Percentiles rank a stretch among this genome's conserved stretches.
phyloP scores from a whole-genome alignment of 1,140 invertebrate genomes.

The Drosophila lowei region DNA sequence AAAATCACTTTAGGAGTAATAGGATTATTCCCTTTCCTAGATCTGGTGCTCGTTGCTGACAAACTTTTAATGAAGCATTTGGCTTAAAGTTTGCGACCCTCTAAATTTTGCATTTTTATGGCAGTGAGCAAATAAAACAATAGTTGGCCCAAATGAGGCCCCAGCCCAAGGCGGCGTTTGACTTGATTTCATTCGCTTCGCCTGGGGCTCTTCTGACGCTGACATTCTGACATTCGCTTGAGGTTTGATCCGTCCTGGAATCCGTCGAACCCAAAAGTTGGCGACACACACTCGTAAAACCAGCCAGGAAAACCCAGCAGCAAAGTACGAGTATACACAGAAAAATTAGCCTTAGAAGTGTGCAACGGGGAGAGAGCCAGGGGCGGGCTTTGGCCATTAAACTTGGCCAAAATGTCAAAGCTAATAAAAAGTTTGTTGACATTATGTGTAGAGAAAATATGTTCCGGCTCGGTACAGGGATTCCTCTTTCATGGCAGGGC shows the following conservation, averaged over 20 bases:
- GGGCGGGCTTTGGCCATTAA: constrained; percentile 32
- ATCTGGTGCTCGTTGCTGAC: too few relatives aligned
- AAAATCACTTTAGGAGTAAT: too few relatives aligned
- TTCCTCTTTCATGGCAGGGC: not conserved
- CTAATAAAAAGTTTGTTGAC: constrained; percentile 55
- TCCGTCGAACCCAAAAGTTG: constrained; percentile 32
- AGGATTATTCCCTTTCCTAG: too few relatives aligned
- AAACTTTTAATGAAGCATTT: constrained; percentile 42
- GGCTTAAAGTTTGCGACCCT: constrained; percentile 28
- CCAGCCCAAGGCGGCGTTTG: constrained; percentile 15
- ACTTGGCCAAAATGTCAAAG: constrained; percentile 47
- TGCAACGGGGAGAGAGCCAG: not conserved
- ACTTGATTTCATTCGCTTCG: constrained; percentile 40
- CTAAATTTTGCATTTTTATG: constrained; percentile 32
- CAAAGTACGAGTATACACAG: constrained; percentile 15
- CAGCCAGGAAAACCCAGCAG: constrained; percentile 15
- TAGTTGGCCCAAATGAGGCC: constrained; percentile 32
- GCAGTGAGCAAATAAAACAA: constrained; percentile 17
- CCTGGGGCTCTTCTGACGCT: not conserved
- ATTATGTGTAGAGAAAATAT: constrained; percentile 27
- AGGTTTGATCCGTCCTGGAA: not conserved
- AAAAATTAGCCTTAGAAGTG: constrained; percentile 24
- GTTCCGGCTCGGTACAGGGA: not conserved
- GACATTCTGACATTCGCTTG: constrained; percentile 3
- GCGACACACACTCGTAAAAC: constrained; percentile 2